phyloP scores from a whole-genome alignment of 2,888 invertebrate genomes.

The Drosophila ezoana region DNA sequence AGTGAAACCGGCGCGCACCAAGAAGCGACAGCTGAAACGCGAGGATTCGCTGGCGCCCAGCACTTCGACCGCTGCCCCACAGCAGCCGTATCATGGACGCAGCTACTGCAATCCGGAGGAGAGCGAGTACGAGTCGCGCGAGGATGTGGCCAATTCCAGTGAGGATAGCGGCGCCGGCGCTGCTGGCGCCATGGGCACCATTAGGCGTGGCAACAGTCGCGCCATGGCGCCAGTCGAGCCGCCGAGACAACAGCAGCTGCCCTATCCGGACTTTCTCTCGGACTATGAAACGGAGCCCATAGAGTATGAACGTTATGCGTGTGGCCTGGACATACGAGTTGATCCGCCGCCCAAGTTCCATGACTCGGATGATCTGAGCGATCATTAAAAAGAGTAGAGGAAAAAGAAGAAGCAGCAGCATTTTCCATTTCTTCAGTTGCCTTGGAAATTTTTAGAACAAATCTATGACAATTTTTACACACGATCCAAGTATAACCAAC shows the following conservation, averaged over 20 bases:
- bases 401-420: conserved; percentile 51
- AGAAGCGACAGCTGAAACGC: conserved; percentile 83
- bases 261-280: conserved; percentile 85
- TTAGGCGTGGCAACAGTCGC: conserved; percentile 62
- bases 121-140: conserved; percentile 83
- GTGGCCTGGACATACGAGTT: conserved; percentile 91
- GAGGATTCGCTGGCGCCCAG: conserved; percentile 80
- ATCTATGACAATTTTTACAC: conserved; percentile 72
- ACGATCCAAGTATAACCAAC: conserved; percentile 73
- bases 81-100: conserved; percentile 74
- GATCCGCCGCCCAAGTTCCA: conserved; percentile 92
- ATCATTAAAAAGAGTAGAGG: conserved; percentile 63
- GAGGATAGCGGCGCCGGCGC: conserved; percentile 80
- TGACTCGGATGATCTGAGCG: conserved; percentile 88
- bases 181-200: conserved; percentile 66
- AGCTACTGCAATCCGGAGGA: conserved; percentile 82
- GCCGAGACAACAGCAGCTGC: conserved; percentile 83
- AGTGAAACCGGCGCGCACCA: conserved; percentile 84
- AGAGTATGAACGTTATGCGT: conserved; percentile 88
- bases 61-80: conserved; percentile 32
- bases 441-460: conserved; percentile 74
- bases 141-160: conserved; percentile 84
- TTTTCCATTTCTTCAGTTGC: conserved; percentile 73
- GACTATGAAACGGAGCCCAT: conserved; percentile 87
- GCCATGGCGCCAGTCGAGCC: conserved; percentile 9